phyloP scores from a whole-genome alignment of 64 coral and sea anemone species.

The Trachythela sp. region DNA sequence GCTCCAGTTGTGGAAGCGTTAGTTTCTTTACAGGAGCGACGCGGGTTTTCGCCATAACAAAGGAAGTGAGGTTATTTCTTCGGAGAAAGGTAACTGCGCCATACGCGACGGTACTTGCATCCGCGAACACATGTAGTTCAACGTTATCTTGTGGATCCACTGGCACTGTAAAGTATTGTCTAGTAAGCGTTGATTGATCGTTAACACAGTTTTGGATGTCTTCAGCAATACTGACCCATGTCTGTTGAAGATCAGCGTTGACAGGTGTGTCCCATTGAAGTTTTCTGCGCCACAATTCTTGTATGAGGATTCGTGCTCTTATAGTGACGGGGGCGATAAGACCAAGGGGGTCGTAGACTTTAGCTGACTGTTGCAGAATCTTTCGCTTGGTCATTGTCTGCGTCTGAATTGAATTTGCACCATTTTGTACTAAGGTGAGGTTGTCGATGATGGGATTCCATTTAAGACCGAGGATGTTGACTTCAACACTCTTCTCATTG shows the following conservation, averaged over 20 bases:
- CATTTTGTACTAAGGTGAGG: background rate
- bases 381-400: no score
- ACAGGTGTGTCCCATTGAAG: background rate
- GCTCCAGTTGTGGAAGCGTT: conserved; percentile 2
- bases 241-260: background rate
- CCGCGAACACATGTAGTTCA: background rate
- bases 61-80: background rate
- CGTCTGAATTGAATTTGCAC: background rate
- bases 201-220: background rate
- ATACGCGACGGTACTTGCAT: background rate
- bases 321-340: background rate
- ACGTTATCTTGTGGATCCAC: background rate
- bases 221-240: background rate
- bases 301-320: background rate
- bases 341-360: conserved; percentile 14
- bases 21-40: background rate
- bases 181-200: background rate
- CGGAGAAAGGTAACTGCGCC: background rate
- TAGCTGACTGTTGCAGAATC: background rate
- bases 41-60: background rate
- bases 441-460: background rate
- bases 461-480: background rate
- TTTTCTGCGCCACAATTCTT: background rate
- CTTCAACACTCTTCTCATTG: background rate
- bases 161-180: background rate